These are phyloP conservation scores for Calycopis cecrops DNA, from an alignment of 1,140 invertebrate species.

Conservation along the genomic window DNA sequence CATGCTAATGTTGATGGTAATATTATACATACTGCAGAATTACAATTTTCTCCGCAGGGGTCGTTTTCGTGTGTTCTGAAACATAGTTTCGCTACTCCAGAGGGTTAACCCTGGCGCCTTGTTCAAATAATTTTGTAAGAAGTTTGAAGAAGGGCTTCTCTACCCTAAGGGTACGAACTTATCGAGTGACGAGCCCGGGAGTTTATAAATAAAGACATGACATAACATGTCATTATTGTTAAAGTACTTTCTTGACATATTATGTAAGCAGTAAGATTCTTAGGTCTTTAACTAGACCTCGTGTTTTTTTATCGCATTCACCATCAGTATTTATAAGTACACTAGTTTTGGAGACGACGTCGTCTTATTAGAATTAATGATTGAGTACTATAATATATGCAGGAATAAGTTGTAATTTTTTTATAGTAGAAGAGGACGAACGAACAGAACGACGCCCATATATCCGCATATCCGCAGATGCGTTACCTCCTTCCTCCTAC, in stretches of 20 bases:
- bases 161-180: slow-evolving; percentile 51
- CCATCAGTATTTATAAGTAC: too few species aligned
- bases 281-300: too few species aligned
- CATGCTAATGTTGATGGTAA: neutral
- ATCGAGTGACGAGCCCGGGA: slow-evolving; percentile 35
- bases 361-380: too few species aligned
- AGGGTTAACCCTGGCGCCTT: slow-evolving; percentile 37
- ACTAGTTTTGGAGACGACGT: too few species aligned
- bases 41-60: slow-evolving; percentile 27
- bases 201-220: slow-evolving; percentile 17
- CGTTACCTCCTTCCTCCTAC: too few species aligned
- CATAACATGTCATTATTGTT: slow-evolving; percentile 14
- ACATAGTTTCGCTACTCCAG: slow-evolving; percentile 30
- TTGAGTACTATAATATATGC: too few species aligned
- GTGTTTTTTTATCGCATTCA: too few species aligned
- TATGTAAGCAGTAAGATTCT: too few species aligned
- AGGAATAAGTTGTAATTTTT: too few species aligned
- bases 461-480: too few species aligned
- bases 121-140: slow-evolving; percentile 67
- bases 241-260: neutral
- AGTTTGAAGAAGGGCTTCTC: slow-evolving; percentile 55
- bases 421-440: too few species aligned
- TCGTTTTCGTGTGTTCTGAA: slow-evolving; percentile 37
- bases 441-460: too few species aligned
- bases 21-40: slow-evolving; percentile 28